These are phyloP conservation scores for Rapana venosa DNA, from an alignment of 2,888 invertebrate species.

Conservation along the genomic window DNA sequence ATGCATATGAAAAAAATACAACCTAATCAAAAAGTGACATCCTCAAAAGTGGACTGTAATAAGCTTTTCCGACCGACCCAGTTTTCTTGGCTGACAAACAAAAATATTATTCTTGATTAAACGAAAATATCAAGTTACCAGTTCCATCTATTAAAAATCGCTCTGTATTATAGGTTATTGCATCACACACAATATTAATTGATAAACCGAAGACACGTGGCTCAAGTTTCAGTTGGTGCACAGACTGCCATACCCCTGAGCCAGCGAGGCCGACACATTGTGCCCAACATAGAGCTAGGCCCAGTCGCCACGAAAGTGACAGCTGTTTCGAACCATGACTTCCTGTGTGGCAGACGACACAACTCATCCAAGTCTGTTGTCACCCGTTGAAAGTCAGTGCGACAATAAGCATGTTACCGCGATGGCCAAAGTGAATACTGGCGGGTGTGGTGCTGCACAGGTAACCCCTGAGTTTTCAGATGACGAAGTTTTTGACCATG, in stretches of 20 bases:
- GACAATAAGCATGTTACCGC: constrained; percentile 18
- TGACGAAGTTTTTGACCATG: constrained; percentile 28
- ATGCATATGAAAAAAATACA: too few relatives aligned
- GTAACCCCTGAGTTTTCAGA: constrained; percentile 26
- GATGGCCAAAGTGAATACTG: constrained; percentile 26
- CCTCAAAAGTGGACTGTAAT: too few relatives aligned
- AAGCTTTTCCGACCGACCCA: too few relatives aligned
- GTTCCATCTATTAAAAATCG: not conserved
- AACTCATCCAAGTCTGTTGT: not conserved
- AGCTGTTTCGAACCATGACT: constrained; percentile 36
- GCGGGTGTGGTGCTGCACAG: constrained; percentile 9
- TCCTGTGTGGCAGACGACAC: constrained; percentile 41
- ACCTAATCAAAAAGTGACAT: too few relatives aligned
- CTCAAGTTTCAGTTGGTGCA: not conserved
- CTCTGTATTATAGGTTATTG: not conserved
- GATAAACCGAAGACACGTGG: too few relatives aligned
- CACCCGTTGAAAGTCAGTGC: not conserved
- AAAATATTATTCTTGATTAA: too few relatives aligned
- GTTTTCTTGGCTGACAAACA: too few relatives aligned
- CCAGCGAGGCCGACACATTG: not conserved
- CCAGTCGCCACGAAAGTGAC: not conserved
- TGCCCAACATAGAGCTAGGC: constrained; percentile 21
- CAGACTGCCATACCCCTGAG: not conserved
- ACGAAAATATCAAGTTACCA: too few relatives aligned
- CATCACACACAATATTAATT: not conserved